A percentile compares a stretch with the other conserved stretches of the same genome.
Evolutionary conservation across 2,797 vertebrate genomes (phyloP).

Genomic region (Limosa lapponica): DNA sequence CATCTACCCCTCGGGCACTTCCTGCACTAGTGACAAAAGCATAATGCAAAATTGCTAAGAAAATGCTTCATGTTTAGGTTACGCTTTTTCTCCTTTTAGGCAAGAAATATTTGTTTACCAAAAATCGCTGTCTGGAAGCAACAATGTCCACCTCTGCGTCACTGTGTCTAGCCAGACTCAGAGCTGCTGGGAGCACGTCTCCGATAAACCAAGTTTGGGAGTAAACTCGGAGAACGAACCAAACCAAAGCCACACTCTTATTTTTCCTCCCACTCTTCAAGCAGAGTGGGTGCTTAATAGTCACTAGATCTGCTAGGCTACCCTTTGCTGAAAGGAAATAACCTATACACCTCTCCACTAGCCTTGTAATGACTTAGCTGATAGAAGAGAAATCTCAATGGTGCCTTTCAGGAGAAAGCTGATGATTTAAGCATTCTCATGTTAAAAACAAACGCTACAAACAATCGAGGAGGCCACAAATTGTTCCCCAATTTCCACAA

Average conservation of each 20-base stretch:
- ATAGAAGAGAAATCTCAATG: background rate
- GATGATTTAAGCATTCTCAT: background rate
- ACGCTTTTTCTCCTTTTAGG: background rate
- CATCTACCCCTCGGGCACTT: conserved; percentile 8
- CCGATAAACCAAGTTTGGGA: background rate
- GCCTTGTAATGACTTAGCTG: background rate
- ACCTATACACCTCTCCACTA: background rate
- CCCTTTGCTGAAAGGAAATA: conserved; percentile 9
- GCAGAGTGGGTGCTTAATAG: background rate
- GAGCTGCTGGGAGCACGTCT: background rate
- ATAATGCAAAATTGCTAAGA: background rate
- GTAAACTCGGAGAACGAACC: background rate
- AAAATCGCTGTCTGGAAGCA: background rate
- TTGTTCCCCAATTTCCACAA: background rate
- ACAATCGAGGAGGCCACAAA: background rate
- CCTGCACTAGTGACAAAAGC: conserved; percentile 15
- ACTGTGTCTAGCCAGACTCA: background rate
- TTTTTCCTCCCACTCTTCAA: background rate
- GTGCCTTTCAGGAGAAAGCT: background rate
- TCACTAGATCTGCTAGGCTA: background rate
- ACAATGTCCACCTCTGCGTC: background rate
- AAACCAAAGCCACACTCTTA: background rate
- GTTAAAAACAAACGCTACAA: background rate
- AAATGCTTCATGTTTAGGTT: background rate
- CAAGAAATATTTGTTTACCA: background rate